Evolutionary conservation across 2,797 vertebrate species (phyloP), one percentile per base, ranked within the genome.

Genomic region (Leptodactylus fallax): DNA sequence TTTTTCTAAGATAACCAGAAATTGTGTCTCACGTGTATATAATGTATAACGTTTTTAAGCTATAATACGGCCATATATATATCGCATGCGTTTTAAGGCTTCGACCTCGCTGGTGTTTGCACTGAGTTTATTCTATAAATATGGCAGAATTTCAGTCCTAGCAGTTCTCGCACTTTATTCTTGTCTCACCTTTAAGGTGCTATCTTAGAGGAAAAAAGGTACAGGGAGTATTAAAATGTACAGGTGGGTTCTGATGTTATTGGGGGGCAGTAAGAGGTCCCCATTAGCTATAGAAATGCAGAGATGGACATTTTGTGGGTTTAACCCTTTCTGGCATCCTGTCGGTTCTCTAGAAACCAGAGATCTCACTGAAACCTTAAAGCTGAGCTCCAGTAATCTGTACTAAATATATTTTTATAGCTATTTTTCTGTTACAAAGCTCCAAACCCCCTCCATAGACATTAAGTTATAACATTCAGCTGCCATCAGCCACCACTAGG

Each of bases 161-260:
- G 90, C 88, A 71, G 91, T 93, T 95, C 95, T 86, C 87, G 96
- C 96, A 98, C 97, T 98, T 98, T 97, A 97, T 94, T 89, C 61
- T 81, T 93, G 90, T 93, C 92, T 78, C 94, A 95, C 95, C 94
- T 92, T 77, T 94, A 91, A 92, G 96, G 96, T 96, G 96, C 95
- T 96, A 93, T 90, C 86, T 90, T 91, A 93, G 91, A 93, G 91
- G 90, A 90, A 90, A 92, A 90, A 90, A 93, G 92, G 93, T 94
- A 94, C 91, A 94, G 88, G 90, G 90, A 69, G 83, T 84, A 90
- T 85, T 87, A 90, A 87, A n/a, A 88, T 87, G 91, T 89, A 93
- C 91, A 90, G 93, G 89, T 88, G 92, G 91, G 90, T n/a, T n/a
- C n/a, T n/a, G n/a, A 60, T 90, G 87, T 45, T 76, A 90, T 79